Conservation (phyloP, 2,797 vertebrate genomes). For the Diceros bicornis region DNA sequence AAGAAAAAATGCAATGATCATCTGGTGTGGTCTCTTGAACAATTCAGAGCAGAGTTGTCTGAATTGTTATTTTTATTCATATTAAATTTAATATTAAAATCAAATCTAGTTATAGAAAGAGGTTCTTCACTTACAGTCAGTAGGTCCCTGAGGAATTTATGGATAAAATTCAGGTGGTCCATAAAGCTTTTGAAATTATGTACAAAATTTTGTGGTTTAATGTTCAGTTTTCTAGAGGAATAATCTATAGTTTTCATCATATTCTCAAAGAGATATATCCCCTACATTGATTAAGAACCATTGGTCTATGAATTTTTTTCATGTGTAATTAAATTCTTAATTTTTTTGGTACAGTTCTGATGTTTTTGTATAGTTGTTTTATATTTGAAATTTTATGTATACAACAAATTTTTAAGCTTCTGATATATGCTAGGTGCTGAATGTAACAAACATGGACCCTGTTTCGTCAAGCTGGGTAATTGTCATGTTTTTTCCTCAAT, state of each 20-base stretch:
- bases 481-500: not conserved
- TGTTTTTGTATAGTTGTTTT: not conserved
- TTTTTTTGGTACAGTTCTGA: not conserved
- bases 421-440: not conserved
- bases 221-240: slow-evolving; percentile 14
- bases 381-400: not conserved
- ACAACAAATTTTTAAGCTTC: not conserved
- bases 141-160: not conserved
- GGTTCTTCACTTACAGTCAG: not conserved
- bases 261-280: not conserved
- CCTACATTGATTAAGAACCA: not conserved
- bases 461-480: not conserved
- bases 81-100: slow-evolving; percentile 23
- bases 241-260: not conserved
- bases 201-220: not conserved
- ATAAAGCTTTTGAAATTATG: not conserved
- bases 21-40: not conserved
- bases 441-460: not conserved
- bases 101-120: not conserved
- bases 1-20: not conserved
- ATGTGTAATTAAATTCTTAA: not conserved
- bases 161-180: not conserved
- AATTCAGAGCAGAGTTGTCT: slow-evolving; percentile 5
- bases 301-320: not conserved
- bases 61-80: not conserved